A percentile compares a stretch with the other conserved stretches of the same genome.
phyloP scores from a whole-genome alignment of 2,888 invertebrate species.

The Pecten maximus region DNA sequence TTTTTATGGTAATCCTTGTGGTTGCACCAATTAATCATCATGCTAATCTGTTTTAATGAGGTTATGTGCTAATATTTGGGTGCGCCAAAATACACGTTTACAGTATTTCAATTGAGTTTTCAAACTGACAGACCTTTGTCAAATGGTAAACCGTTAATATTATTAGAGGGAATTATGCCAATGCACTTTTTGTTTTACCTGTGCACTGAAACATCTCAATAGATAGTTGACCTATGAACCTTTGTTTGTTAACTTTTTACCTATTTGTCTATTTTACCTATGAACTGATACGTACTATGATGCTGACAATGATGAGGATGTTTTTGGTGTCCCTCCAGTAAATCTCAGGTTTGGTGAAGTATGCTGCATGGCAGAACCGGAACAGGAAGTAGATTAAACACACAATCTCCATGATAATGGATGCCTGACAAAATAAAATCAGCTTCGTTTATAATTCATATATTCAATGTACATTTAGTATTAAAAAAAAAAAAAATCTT shows the following conservation, averaged over 20 bases:
- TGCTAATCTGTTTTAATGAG: too few species aligned
- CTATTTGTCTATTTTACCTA: not conserved
- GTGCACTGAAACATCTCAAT: not conserved
- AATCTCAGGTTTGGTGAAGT: slow-evolving; percentile 75
- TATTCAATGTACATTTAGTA: too few species aligned
- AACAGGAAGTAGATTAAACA: slow-evolving; percentile 79
- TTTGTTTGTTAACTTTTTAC: not conserved
- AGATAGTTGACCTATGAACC: not conserved
- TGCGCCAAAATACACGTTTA: too few species aligned
- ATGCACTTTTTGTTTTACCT: not conserved
- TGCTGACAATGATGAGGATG: slow-evolving; percentile 77
- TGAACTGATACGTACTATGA: slow-evolving; percentile 75
- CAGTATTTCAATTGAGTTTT: too few species aligned
- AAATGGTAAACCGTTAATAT: too few species aligned
- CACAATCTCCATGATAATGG: slow-evolving; percentile 80
- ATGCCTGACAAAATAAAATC: slow-evolving; percentile 69
- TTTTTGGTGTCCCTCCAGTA: slow-evolving; percentile 83
- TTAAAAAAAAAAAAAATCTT: not conserved
- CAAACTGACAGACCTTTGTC: too few species aligned
- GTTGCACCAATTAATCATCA: too few species aligned
- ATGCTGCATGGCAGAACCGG: slow-evolving; percentile 78
- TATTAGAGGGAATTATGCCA: too few species aligned
- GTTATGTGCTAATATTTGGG: too few species aligned
- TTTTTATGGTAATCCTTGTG: too few species aligned
- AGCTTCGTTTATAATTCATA: not conserved